These are phyloP conservation scores for Trochalopteron elliotii DNA, from an alignment of 2,113 vertebrate genomes.

Conservation along the genomic window DNA sequence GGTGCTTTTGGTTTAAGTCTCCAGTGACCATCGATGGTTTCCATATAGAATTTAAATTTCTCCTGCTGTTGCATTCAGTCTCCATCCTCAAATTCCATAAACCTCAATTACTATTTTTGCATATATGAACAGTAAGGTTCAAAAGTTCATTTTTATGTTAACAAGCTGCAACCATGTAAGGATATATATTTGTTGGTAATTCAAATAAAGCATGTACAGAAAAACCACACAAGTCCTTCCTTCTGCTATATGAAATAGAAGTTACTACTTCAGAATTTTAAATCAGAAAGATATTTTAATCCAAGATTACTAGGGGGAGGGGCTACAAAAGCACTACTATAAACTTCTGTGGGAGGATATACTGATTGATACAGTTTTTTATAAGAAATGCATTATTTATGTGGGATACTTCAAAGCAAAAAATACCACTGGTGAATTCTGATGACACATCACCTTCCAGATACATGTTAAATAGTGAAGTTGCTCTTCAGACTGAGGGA, in stretches of 20 bases:
- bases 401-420: background rate
- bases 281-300: background rate
- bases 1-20: background rate
- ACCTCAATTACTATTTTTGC: background rate
- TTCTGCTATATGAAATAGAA: background rate
- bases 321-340: background rate
- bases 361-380: background rate
- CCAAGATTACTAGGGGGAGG: background rate
- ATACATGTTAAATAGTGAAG: background rate
- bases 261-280: background rate
- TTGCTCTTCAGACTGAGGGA: background rate
- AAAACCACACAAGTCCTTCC: background rate
- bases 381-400: constrained; percentile 3
- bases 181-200: background rate
- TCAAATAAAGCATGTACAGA: background rate
- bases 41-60: background rate
- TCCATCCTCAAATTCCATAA: background rate
- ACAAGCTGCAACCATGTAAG: background rate
- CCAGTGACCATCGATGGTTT: background rate
- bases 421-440: background rate
- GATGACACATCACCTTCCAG: background rate
- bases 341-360: background rate
- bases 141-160: background rate
- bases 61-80: background rate
- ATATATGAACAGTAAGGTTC: background rate